These are phyloP conservation scores for Drosophila ezoana DNA, from an alignment of 2,888 invertebrate species.

Conservation along the genomic window DNA sequence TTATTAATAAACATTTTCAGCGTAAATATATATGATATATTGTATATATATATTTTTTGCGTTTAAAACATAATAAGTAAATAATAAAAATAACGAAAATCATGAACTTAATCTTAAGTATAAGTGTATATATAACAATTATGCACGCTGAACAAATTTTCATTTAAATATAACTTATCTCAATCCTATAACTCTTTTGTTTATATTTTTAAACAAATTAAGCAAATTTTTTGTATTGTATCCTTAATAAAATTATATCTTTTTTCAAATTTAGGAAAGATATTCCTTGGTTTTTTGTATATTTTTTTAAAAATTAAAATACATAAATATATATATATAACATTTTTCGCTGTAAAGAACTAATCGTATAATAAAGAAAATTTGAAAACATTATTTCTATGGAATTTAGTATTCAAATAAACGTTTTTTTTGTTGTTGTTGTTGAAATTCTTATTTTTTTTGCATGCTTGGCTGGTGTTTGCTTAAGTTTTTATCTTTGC, in stretches of 20 bases:
- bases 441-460: slow-evolving; percentile 42
- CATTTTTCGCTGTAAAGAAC: slow-evolving; percentile 56
- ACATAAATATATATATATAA: slow-evolving; percentile 48
- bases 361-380: slow-evolving; percentile 32
- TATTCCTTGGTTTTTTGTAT: slow-evolving; percentile 30
- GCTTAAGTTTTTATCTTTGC: slow-evolving; percentile 61
- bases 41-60: slow-evolving; percentile 63
- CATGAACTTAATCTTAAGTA: slow-evolving; percentile 69
- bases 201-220: slow-evolving; percentile 45
- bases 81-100: slow-evolving; percentile 81
- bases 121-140: slow-evolving; percentile 77
- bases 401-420: slow-evolving; percentile 50
- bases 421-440: slow-evolving; percentile 6
- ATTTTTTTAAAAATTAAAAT: slow-evolving; percentile 44
- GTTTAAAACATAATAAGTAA: slow-evolving; percentile 81
- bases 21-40: slow-evolving; percentile 77
- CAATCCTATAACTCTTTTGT: slow-evolving; percentile 17
- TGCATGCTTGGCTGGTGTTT: slow-evolving; percentile 42
- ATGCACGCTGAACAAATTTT: slow-evolving; percentile 74
- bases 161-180: slow-evolving; percentile 52
- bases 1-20: slow-evolving; percentile 81
- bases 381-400: slow-evolving; percentile 43
- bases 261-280: slow-evolving; percentile 11
- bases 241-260: slow-evolving; percentile 42
- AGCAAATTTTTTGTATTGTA: slow-evolving; percentile 30